Conservation (phyloP, 2,113 vertebrate species). For the Tetraodon nigroviridis region DNA sequence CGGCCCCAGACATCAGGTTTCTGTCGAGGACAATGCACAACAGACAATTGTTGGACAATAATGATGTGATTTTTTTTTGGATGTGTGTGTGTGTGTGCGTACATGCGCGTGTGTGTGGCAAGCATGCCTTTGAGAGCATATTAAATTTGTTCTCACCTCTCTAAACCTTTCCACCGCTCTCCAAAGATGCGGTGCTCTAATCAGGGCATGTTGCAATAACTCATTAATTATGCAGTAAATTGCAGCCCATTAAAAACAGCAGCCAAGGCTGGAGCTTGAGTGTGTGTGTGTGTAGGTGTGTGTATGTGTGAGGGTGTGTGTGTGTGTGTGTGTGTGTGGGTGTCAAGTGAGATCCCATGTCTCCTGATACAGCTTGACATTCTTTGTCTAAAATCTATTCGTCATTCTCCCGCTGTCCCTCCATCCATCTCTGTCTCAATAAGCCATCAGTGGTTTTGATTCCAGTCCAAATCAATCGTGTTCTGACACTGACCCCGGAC, state of each 20-base stretch:
- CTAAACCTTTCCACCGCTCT: slow-evolving; percentile 23
- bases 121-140: slow-evolving; percentile 21
- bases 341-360: neutral
- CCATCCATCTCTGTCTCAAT: slow-evolving; percentile 68
- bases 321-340: neutral
- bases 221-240: slow-evolving; percentile 25
- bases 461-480: slow-evolving; percentile 71
- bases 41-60: slow-evolving; percentile 60
- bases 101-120: too few species aligned
- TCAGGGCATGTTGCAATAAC: slow-evolving; percentile 21
- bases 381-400: slow-evolving; percentile 66
- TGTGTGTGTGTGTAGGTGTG: slow-evolving; percentile 15
- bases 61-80: neutral
- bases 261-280: slow-evolving; percentile 23
- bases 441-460: slow-evolving; percentile 73
- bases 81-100: neutral
- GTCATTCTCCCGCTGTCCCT: slow-evolving; percentile 57
- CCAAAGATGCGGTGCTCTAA: slow-evolving; percentile 29
- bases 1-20: slow-evolving; percentile 61
- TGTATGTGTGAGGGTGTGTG: slow-evolving; percentile 17
- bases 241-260: slow-evolving; percentile 31
- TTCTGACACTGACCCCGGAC: slow-evolving; percentile 65
- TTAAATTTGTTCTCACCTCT: slow-evolving; percentile 17
- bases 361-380: slow-evolving; percentile 40
- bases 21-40: slow-evolving; percentile 56